Evolutionary conservation across 1,140 invertebrate species (phyloP), one percentile per base, ranked within the genome.

Genomic region (Atta cephalotes): DNA sequence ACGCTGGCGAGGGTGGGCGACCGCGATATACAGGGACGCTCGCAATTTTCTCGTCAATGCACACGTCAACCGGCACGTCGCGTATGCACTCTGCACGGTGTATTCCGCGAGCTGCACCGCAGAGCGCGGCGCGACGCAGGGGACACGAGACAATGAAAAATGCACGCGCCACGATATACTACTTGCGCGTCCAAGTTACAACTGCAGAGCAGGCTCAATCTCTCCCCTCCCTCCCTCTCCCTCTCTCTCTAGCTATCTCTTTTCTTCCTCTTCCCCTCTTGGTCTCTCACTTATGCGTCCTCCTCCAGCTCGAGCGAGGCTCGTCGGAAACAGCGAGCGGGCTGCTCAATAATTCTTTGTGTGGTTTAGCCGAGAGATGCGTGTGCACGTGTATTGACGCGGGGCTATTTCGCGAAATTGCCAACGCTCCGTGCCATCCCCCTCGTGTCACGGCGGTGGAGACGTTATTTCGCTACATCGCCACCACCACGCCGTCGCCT

Each of bases 131-230:
- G 35, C n/a, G 35, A 35, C 31, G 49, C 35, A 6, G 18, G 16
- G 28, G 85, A 84, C 89, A 86, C 87, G 91, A 92, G 89, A 92
- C 89, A 86, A 92, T 92, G 91, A 92, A 92, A 92, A 92, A 92
- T 92, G 91, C 91, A 92, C 89, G 82, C 91, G 78, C 35, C 85
- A 70, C 89, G 82, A 90, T 90, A 87, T 90, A 88, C 87, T 76
- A 88, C 82, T 89, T 86, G 79, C 66, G 86, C 89, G 81, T 92
- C 76, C 87, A 88, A 90, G 79, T 92, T 84, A 85, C 77, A 82
- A 85, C 70, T 79, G 81, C 70, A 88, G 70, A 56, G 63, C 60
- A 56, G 68, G 45, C 63, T 72, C 85, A 68, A 62, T 88, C 39
- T 25, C 39, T 25, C 77, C 51, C 45, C 45, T 21, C 35, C 39